Percentiles rank a stretch among this genome's conserved stretches.
Conservation (phyloP, 2,888 invertebrate species). For the Lasioglossum calceatum region DNA sequence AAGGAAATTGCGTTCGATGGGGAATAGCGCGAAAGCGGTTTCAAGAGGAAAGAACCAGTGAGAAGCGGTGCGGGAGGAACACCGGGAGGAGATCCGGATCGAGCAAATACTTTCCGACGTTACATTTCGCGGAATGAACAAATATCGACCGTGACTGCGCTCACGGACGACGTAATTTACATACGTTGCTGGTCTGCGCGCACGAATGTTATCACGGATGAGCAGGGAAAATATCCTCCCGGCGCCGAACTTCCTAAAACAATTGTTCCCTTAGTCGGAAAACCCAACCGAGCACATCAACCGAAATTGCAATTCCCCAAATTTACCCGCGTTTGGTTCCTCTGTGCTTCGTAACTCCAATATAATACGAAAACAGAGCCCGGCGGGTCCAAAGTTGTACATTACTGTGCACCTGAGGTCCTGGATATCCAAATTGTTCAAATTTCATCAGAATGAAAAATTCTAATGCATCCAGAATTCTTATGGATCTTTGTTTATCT, state of each 20-base stretch:
- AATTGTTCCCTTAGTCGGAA: conserved; percentile 3
- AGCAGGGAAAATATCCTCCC: not conserved
- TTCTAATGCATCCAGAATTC: no score
- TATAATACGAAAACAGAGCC: no score
- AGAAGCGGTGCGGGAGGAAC: not conserved
- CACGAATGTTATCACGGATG: not conserved
- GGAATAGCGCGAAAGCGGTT: conserved; percentile 1
- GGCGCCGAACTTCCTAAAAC: not conserved
- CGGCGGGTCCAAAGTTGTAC: not conserved
- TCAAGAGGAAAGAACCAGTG: not conserved
- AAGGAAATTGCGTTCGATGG: conserved; percentile 25
- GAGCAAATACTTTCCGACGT: not conserved
- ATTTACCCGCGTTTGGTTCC: not conserved
- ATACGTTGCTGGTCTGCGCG: not conserved
- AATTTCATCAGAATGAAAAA: no score
- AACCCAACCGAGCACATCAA: not conserved
- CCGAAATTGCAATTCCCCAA: not conserved
- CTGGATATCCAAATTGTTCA: not conserved
- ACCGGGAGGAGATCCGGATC: not conserved
- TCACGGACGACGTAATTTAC: conserved; percentile 9
- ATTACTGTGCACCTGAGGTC: not conserved
- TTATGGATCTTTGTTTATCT: no score
- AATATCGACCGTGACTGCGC: conserved; percentile 23
- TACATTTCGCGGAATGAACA: not conserved
- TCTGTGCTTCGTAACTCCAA: no score